Evolutionary conservation across 2,888 invertebrate genomes (phyloP).

Genomic region (Parasteatoda lunata): DNA sequence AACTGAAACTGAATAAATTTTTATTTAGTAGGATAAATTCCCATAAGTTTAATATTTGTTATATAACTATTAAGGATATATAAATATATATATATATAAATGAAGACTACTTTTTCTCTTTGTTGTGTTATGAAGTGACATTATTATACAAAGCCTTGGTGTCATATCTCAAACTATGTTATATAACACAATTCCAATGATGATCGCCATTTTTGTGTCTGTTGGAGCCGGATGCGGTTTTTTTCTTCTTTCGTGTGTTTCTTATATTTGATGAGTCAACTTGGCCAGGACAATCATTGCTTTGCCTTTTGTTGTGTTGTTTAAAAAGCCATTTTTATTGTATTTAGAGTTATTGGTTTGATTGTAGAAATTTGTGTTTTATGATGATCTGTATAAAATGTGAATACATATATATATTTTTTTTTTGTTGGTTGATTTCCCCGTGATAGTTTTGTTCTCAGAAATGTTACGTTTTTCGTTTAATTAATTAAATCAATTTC

Average conservation of each 20-base stretch:
- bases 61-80: conserved; percentile 37
- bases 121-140: conserved; percentile 28
- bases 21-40: conserved; percentile 25
- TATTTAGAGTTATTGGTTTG: no score
- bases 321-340: neutral
- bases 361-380: no score
- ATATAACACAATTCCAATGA: neutral
- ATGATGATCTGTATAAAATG: neutral
- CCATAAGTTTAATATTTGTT: conserved; percentile 46
- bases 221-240: neutral
- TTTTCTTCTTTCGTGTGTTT: conserved; percentile 2
- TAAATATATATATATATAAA: conserved; percentile 4
- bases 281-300: conserved; percentile 43
- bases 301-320: neutral
- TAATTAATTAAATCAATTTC: no score
- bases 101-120: conserved; percentile 7
- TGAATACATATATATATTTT: neutral
- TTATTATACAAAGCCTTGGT: conserved; percentile 43
- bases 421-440: neutral
- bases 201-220: conserved; percentile 31
- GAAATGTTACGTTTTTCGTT: no score
- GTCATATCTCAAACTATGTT: conserved; percentile 37
- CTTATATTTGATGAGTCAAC: conserved; percentile 3
- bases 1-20: conserved; percentile 24
- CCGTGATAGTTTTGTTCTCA: neutral